Conservation (phyloP, 2,113 vertebrate genomes). For the Heterotilapia buettikoferi region DNA sequence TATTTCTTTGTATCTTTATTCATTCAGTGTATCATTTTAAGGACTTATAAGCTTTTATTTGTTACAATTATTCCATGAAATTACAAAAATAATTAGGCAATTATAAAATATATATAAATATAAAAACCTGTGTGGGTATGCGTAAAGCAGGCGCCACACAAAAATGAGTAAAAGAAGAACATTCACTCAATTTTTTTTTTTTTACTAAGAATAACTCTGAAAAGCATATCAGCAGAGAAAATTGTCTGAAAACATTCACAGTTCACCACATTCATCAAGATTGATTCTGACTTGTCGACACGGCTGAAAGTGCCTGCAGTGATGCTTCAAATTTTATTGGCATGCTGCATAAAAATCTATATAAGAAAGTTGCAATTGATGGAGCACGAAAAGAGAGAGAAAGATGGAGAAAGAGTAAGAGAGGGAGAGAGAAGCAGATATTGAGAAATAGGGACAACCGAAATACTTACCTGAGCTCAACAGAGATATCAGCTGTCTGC, state of each 20-base stretch:
- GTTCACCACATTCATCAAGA: slow-evolving; percentile 20
- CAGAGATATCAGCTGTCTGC: slow-evolving; percentile 36
- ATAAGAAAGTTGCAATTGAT: not conserved
- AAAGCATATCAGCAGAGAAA: not conserved
- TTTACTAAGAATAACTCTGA: not conserved
- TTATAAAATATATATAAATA: not conserved
- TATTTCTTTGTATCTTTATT: not conserved
- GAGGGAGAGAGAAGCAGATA: not conserved
- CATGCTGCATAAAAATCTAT: not conserved
- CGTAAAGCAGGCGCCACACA: not conserved
- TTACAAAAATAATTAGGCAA: not conserved
- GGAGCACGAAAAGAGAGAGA: not conserved
- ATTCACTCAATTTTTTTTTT: not conserved
- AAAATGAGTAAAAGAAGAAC: not conserved
- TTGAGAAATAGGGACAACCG: not conserved
- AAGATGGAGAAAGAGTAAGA: not conserved
- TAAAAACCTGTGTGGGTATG: not conserved
- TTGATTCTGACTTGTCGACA: slow-evolving; percentile 25
- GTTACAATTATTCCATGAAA: not conserved
- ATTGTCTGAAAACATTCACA: not conserved
- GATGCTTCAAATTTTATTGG: slow-evolving; percentile 13
- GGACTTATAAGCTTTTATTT: not conserved
- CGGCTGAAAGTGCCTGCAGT: not conserved
- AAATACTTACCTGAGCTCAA: not conserved
- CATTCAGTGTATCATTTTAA: not conserved